These are phyloP conservation scores for Stenolophus ochropezus DNA, from an alignment of 2,888 invertebrate species.

Conservation along the genomic window DNA sequence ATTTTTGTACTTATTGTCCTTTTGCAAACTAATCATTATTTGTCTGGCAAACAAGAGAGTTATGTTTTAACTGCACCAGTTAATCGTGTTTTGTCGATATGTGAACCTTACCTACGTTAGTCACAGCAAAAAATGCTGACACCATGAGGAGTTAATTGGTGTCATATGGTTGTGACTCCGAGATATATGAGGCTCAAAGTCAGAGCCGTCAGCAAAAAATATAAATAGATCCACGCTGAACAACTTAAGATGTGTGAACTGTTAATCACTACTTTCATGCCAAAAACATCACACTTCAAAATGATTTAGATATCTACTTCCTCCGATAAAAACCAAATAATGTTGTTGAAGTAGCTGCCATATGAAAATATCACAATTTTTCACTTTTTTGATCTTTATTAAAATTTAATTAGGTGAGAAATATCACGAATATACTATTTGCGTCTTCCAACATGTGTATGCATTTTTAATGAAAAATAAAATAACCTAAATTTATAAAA, in stretches of 20 bases:
- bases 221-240: conserved; percentile 34
- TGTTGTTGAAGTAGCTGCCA: no score
- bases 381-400: no score
- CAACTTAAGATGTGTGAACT: conserved; percentile 43
- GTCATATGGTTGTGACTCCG: conserved; percentile 39
- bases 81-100: conserved; percentile 44
- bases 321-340: no score
- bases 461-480: no score
- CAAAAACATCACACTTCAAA: background rate
- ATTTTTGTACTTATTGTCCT: background rate
- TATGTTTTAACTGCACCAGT: conserved; percentile 36
- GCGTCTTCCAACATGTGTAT: no score
- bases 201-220: conserved; percentile 33
- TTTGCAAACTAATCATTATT: conserved; percentile 2
- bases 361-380: no score
- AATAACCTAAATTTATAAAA: no score
- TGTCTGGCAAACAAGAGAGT: background rate
- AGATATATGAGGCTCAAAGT: conserved; percentile 47
- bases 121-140: conserved; percentile 33
- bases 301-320: background rate
- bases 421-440: no score
- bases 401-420: no score
- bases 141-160: conserved; percentile 42
- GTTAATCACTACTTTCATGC: conserved; percentile 35
- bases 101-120: conserved; percentile 23